Evolutionary conservation across 2,888 invertebrate genomes (phyloP), one percentile per base, ranked within the genome.

Genomic region (Gisinianus flammeolus): DNA sequence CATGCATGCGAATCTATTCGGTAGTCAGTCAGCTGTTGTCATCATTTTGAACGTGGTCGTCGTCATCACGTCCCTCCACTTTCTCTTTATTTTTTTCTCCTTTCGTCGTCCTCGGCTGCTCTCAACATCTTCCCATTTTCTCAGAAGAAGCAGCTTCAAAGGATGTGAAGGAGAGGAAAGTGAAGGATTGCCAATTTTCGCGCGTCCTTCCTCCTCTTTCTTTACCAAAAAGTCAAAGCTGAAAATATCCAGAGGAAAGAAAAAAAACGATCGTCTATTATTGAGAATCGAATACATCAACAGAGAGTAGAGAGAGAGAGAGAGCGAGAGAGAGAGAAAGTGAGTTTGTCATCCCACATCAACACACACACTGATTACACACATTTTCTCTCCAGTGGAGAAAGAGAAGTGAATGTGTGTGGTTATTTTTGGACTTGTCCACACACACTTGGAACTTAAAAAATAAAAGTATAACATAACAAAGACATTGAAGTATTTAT

Each of bases 311-410:
- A 22, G 56, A 56, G 56, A 22, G 4, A 24, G 62, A 26, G 4
- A 24, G 26, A 24, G 62, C 19, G 54, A 19, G 19, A 54, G 54
- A 19, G 54, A 54, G 54, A 19, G 54, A 19, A 19, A 44, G 44
- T 44, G 8, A 16, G n/a, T n/a, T 56, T 71, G 71, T 71, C 71
- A 71, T 71, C 31, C 56, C 56, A 56, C 71, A 54, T 71, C 71
- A n/a, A n/a, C n/a, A n/a, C n/a, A 71, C 71, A 71, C 71, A 56
- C 71, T 71, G 71, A 71, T 71, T 71, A 30, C 71, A 71, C 56
- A n/a, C n/a, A n/a, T n/a, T n/a, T n/a, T 30, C 56, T 31, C 28
- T 54, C 30, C 6, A 26, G 62, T n/a, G 16, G 66, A 30, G 31
- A 30, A 19, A 30, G 66, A 19, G 6, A 31, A 12, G 66, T 66